Base-by-base conservation (phyloP, 2,797 vertebrate species). In the Catharus ustulatus region DNA sequence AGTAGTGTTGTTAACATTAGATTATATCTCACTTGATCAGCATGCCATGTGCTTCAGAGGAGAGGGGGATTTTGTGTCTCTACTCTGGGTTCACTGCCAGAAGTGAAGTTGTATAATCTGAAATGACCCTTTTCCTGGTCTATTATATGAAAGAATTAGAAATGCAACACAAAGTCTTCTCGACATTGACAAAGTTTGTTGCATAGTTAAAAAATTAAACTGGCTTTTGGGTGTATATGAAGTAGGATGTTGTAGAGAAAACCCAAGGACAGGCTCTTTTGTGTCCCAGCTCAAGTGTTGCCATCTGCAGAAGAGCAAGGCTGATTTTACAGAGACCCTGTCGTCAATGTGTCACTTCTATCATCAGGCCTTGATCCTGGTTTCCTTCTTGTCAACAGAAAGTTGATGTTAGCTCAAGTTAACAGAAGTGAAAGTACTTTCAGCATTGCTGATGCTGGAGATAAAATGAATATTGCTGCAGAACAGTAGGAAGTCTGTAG, bases 21-120 rank as follows among this genome's bases (percentile, higher is more conserved):
- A 77, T 88, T 89, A 22, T 72, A 40, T 90, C 89, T 76, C 58
- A 43, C 51, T 94, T 63, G 73, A 74, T 92, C 72, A 73, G 54
- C 26, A 5, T 59, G 72, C 78, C 84, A 88, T 91, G 87, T 94
- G 91, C 91, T 93, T 84, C 88, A 92, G 52, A 52, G 61, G 59
- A 83, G 79, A 94, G 62, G 58, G 42, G 54, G 54, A 74, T 82
- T 87, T 87, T 81, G 36, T 43, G 23, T 77, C 80, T 90, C 52
- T 85, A 57, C 59, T 79, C 52, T 68, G 77, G 74, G 52, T 93
- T 96, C 52, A 46, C 63, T 82, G 91, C 91, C 79, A 51, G 0
- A 43, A 55, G 63, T 75, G 45, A 68, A 91, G 30, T 43, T 1
- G 0, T 6, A 2, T 73, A 83, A 86, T 85, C 79, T 75, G 63